These are phyloP conservation scores for Acanthosepion esculentum DNA, from an alignment of 2,888 invertebrate species.

Conservation along the genomic window DNA sequence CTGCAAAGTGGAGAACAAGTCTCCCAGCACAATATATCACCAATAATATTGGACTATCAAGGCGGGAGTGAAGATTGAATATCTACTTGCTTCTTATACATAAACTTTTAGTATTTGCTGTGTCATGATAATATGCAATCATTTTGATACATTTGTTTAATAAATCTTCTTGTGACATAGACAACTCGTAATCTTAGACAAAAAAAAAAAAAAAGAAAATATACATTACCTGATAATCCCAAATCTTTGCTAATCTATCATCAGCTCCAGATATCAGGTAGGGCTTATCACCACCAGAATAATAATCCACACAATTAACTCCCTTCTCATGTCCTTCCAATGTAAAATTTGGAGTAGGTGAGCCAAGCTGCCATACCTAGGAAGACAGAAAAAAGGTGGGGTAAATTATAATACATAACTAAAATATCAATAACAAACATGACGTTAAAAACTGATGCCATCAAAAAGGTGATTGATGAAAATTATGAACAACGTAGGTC, in stretches of 20 bases:
- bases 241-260: slow-evolving; percentile 97
- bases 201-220: neutral
- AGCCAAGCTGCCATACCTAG: slow-evolving; percentile 97
- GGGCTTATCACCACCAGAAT: slow-evolving; percentile 98
- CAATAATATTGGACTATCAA: too few species aligned
- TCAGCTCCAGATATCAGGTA: slow-evolving; percentile 99
- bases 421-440: too few species aligned
- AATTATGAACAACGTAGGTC: too few species aligned
- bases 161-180: neutral
- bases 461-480: too few species aligned
- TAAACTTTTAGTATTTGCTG: too few species aligned
- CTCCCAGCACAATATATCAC: too few species aligned
- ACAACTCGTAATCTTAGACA: neutral
- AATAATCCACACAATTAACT: slow-evolving; percentile 99
- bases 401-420: neutral
- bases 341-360: slow-evolving; percentile 97
- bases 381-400: slow-evolving; percentile 38
- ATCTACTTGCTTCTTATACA: too few species aligned
- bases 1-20: too few species aligned
- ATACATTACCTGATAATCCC: slow-evolving; percentile 88
- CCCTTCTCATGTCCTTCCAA: slow-evolving; percentile 98
- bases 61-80: too few species aligned
- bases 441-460: too few species aligned
- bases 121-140: too few species aligned
- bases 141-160: neutral